Conservation (phyloP, 1,140 invertebrate genomes). For the Nylanderia fulva region DNA sequence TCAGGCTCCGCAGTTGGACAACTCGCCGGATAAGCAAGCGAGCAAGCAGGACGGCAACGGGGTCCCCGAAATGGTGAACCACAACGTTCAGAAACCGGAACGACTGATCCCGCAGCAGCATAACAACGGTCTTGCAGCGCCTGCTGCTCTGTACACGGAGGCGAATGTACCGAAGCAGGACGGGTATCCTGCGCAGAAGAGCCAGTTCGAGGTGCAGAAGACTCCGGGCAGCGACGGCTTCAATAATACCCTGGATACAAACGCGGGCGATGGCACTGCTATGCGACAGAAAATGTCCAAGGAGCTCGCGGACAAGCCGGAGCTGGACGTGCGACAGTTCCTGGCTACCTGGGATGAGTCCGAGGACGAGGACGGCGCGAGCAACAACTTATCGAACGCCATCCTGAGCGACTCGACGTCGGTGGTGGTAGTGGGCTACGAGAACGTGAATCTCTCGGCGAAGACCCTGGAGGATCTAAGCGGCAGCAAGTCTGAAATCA, state of each 20-base stretch:
- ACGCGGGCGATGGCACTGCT: constrained; percentile 2
- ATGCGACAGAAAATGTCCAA: constrained; percentile 72
- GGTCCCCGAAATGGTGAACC: constrained; percentile 40
- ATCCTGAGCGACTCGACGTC: constrained; percentile 72
- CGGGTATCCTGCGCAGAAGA: constrained; percentile 49
- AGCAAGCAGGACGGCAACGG: constrained; percentile 39
- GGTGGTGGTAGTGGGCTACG: constrained; percentile 77
- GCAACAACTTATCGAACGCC: constrained; percentile 67
- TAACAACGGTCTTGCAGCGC: constrained; percentile 22
- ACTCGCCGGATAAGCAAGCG: constrained; percentile 54
- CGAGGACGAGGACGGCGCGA: constrained; percentile 81
- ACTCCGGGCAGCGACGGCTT: constrained; percentile 23
- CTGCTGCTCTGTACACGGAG: constrained; percentile 16
- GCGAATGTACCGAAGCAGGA: constrained; percentile 46
- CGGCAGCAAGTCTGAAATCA: constrained; percentile 19
- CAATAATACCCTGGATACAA: constrained; percentile 13
- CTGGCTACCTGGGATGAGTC: constrained; percentile 85
- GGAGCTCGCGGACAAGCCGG: constrained; percentile 83
- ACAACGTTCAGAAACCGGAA: constrained; percentile 64
- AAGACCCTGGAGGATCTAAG: constrained; percentile 60
- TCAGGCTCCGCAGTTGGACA: constrained; percentile 37
- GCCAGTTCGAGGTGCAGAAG: constrained; percentile 59
- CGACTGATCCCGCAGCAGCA: constrained; percentile 61
- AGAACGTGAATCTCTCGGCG: constrained; percentile 74
- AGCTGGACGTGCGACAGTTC: constrained; percentile 84